These are phyloP conservation scores for Drosophila repleta DNA, from an alignment of 1,140 invertebrate species.

Conservation along the genomic window DNA sequence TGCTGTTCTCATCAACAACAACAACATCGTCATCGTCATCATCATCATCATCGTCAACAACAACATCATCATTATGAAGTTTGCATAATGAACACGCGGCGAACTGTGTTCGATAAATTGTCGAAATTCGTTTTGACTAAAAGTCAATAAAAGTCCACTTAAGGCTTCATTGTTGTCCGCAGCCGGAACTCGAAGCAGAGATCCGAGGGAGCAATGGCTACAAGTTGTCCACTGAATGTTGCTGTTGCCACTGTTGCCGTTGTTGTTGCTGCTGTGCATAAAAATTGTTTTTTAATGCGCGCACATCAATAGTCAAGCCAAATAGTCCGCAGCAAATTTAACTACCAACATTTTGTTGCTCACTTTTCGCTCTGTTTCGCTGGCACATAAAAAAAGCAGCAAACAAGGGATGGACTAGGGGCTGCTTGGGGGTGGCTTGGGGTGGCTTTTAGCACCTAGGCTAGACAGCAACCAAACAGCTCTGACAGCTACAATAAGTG, in stretches of 20 bases:
- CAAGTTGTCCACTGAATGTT: slow-evolving; percentile 31
- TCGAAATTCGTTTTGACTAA: slow-evolving; percentile 80
- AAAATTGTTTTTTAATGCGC: slow-evolving; percentile 81
- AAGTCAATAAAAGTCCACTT: slow-evolving; percentile 82
- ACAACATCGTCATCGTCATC: slow-evolving; percentile 10
- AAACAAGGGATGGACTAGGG: not conserved
- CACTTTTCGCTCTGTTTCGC: slow-evolving; percentile 52
- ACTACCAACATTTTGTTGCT: slow-evolving; percentile 67
- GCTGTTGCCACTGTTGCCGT: slow-evolving; percentile 15
- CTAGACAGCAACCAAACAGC: not conserved
- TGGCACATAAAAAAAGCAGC: slow-evolving; percentile 31
- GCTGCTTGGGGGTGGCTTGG: slow-evolving; percentile 12
- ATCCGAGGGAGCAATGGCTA: not conserved
- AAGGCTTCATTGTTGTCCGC: slow-evolving; percentile 76
- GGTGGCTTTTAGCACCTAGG: slow-evolving; percentile 8
- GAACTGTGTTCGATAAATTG: slow-evolving; percentile 77
- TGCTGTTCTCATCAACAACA: slow-evolving; percentile 36
- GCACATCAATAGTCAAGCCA: slow-evolving; percentile 79
- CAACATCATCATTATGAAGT: slow-evolving; percentile 32
- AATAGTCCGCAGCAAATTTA: slow-evolving; percentile 77
- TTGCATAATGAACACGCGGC: slow-evolving; percentile 71
- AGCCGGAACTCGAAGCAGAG: slow-evolving; percentile 20
- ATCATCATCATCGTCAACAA: slow-evolving; percentile 21
- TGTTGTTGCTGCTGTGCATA: slow-evolving; percentile 56
- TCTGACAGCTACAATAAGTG: slow-evolving; percentile 8